Percentiles rank a stretch among this genome's conserved stretches.
These are phyloP conservation scores for Xylocampa areola DNA, from an alignment of 2,888 invertebrate genomes.

Conservation along the genomic window DNA sequence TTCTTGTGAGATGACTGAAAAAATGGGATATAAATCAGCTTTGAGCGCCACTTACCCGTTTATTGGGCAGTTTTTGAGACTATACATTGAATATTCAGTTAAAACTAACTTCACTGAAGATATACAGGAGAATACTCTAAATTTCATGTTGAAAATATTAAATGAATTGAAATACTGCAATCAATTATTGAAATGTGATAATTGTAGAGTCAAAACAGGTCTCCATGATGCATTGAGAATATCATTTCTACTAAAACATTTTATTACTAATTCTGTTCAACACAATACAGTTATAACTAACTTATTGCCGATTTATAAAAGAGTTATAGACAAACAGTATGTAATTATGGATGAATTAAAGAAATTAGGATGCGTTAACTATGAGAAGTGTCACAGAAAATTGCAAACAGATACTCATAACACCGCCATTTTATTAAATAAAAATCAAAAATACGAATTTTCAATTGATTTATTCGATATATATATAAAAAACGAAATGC, in stretches of 20 bases:
- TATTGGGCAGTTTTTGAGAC: conserved; percentile 73
- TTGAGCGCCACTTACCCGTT: conserved; percentile 75
- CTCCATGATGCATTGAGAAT: conserved; percentile 78
- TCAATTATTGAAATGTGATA: conserved; percentile 79
- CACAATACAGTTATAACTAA: conserved; percentile 60
- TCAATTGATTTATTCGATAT: conserved; percentile 78
- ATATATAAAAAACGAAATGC: conserved; percentile 75
- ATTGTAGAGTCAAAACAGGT: conserved; percentile 72
- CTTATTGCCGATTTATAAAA: conserved; percentile 59
- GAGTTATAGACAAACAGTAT: conserved; percentile 70
- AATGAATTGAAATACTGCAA: conserved; percentile 63
- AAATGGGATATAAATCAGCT: conserved; percentile 66
- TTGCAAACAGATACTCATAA: conserved; percentile 81
- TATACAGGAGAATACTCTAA: conserved; percentile 67
- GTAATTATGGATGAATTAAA: conserved; percentile 67
- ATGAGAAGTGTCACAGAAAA: conserved; percentile 74
- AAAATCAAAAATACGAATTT: conserved; percentile 68
- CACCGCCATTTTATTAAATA: conserved; percentile 76
- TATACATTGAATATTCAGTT: conserved; percentile 72
- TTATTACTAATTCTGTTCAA: conserved; percentile 63
- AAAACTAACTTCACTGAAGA: conserved; percentile 53
- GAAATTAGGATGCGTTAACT: conserved; percentile 69
- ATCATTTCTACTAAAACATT: conserved; percentile 72
- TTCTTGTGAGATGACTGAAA: conserved; percentile 72
- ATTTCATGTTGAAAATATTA: conserved; percentile 70